phyloP scores from a whole-genome alignment of 2,888 invertebrate species.

The Chirona hameri region DNA sequence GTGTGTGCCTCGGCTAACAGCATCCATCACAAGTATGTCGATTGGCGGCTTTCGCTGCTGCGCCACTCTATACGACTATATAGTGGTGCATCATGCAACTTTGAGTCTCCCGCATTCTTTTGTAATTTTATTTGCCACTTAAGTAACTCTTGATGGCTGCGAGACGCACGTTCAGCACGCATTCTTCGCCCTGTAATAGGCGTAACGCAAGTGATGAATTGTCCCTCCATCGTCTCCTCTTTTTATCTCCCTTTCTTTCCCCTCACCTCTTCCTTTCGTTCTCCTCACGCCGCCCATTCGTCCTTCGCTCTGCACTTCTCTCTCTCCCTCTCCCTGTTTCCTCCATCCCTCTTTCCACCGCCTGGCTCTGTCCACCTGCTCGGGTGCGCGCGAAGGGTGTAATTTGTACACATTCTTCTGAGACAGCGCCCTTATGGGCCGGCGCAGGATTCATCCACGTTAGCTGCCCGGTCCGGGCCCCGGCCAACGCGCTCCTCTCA shows the following conservation, averaged over 20 bases:
- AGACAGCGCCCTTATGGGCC: background rate
- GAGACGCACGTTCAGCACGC: too few species aligned
- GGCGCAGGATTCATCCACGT: background rate
- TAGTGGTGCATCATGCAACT: too few species aligned
- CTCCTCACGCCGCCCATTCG: background rate
- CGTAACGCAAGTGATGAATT: too few species aligned
- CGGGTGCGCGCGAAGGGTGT: background rate
- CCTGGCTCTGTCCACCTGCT: background rate
- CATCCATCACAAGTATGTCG: too few species aligned
- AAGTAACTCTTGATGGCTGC: too few species aligned
- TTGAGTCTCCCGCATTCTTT: too few species aligned
- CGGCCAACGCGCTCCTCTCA: background rate
- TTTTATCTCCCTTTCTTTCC: background rate
- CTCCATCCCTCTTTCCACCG: background rate
- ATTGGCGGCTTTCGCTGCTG: too few species aligned
- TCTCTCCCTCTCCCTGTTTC: background rate
- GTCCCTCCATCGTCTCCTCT: background rate
- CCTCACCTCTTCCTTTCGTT: background rate
- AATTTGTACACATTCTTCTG: background rate
- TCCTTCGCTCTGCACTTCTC: background rate
- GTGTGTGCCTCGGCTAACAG: too few species aligned
- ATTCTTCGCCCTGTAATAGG: too few species aligned
- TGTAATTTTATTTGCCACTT: too few species aligned
- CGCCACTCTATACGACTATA: too few species aligned
- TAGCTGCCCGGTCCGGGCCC: background rate